Evolutionary conservation across 2,113 vertebrate species (phyloP).

Genomic region (Notarius lentiginosus): DNA sequence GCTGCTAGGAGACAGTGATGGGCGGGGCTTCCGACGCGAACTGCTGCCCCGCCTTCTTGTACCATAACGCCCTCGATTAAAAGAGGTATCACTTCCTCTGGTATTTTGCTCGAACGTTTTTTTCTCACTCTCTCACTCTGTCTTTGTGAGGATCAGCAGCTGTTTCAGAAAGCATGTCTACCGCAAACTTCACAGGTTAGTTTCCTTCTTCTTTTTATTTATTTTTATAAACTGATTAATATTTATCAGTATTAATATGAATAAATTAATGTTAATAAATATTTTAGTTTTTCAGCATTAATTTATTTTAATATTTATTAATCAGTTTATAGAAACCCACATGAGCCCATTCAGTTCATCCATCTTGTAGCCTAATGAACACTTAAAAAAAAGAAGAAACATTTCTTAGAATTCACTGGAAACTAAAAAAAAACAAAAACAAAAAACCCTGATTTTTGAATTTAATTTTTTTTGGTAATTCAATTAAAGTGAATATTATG

Average conservation of each 20-base stretch:
- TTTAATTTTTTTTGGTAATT: not conserved
- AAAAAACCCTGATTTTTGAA: no score
- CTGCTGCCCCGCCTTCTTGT: not conserved
- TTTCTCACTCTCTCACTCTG: not conserved
- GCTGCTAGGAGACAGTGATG: not conserved
- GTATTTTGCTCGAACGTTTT: not conserved
- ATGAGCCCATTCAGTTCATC: not conserved
- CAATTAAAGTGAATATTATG: not conserved
- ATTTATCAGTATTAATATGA: no score
- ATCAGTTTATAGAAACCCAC: not conserved
- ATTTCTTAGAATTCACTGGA: no score
- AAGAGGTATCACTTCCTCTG: not conserved
- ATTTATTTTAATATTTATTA: not conserved
- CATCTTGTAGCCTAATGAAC: not conserved
- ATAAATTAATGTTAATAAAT: no score
- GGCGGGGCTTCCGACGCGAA: not conserved
- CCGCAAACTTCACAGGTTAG: slow-evolving; percentile 59
- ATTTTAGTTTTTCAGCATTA: no score
- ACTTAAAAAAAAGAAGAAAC: not conserved
- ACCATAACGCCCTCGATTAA: not conserved
- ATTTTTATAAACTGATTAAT: no score
- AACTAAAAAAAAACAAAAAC: no score
- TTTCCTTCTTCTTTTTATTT: not conserved
- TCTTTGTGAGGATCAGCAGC: not conserved
- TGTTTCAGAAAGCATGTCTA: slow-evolving; percentile 54